A percentile compares a stretch with the other conserved stretches of the same genome.
Conservation (phyloP, 2,797 vertebrate species). For the Anguilla obscura region DNA sequence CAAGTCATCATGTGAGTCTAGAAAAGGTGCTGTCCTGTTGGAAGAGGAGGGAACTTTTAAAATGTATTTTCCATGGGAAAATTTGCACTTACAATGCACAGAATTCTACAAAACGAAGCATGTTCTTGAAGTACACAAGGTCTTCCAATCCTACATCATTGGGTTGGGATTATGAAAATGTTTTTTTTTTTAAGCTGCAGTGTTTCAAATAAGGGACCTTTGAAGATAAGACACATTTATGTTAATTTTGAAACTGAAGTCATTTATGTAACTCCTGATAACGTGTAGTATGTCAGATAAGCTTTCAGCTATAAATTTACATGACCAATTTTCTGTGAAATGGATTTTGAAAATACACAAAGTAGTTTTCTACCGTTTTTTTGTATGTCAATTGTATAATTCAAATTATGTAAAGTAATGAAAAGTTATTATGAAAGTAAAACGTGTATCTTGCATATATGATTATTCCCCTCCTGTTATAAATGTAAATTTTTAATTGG, state of each 20-base stretch:
- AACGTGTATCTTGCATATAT: constrained; percentile 72
- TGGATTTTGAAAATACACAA: constrained; percentile 84
- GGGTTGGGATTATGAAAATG: neutral
- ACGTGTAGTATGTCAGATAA: constrained; percentile 80
- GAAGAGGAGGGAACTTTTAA: neutral
- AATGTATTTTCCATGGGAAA: neutral
- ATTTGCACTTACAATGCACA: neutral
- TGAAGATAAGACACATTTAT: neutral
- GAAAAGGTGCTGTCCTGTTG: neutral
- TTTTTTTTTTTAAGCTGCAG: neutral
- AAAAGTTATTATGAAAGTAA: constrained; percentile 50
- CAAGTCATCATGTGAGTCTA: neutral
- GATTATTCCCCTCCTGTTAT: constrained; percentile 73
- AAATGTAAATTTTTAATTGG: constrained; percentile 96
- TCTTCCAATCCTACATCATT: neutral
- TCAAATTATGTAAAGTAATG: too few relatives aligned
- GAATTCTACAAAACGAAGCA: neutral
- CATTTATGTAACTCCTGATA: constrained; percentile 63
- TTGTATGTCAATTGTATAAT: constrained; percentile 97
- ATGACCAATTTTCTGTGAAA: constrained; percentile 83
- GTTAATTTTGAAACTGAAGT: constrained; percentile 42
- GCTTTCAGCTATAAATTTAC: constrained; percentile 60
- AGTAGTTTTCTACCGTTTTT: constrained; percentile 87
- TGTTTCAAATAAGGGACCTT: constrained; percentile 9
- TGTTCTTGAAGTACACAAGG: neutral